Conservation (phyloP, 2,113 vertebrate genomes). For the Ginglymostoma cirratum region DNA sequence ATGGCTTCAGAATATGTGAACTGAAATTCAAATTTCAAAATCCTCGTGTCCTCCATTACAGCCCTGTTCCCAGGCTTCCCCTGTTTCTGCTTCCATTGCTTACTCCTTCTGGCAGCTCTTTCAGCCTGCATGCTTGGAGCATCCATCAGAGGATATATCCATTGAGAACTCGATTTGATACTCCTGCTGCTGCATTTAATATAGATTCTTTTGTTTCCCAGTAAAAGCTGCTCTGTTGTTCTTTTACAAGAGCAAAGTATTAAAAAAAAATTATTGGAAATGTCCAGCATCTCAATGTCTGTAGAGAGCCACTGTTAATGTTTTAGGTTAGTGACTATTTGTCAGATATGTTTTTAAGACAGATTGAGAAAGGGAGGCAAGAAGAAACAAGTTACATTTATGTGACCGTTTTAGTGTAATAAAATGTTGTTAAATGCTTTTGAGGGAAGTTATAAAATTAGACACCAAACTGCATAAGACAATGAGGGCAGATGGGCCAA, state of each 20-base stretch:
- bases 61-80: background rate
- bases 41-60: background rate
- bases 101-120: background rate
- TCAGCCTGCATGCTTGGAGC: background rate
- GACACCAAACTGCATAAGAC: too few relatives aligned
- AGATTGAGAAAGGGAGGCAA: background rate
- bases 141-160: background rate
- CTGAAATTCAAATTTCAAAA: background rate
- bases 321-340: background rate
- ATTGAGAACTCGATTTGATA: background rate
- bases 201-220: background rate
- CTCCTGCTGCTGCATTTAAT: background rate
- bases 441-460: background rate
- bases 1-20: background rate
- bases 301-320: background rate
- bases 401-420: background rate
- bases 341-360: background rate
- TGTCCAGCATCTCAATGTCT: background rate
- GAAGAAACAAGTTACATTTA: background rate
- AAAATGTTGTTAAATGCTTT: background rate
- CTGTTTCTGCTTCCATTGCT: background rate
- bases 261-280: background rate
- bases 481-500: background rate
- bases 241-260: background rate
- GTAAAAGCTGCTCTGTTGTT: background rate